A percentile compares a stretch with the other conserved stretches of the same genome.
Evolutionary conservation across 2,113 vertebrate genomes (phyloP).

Genomic region (Mustela nigripes): DNA sequence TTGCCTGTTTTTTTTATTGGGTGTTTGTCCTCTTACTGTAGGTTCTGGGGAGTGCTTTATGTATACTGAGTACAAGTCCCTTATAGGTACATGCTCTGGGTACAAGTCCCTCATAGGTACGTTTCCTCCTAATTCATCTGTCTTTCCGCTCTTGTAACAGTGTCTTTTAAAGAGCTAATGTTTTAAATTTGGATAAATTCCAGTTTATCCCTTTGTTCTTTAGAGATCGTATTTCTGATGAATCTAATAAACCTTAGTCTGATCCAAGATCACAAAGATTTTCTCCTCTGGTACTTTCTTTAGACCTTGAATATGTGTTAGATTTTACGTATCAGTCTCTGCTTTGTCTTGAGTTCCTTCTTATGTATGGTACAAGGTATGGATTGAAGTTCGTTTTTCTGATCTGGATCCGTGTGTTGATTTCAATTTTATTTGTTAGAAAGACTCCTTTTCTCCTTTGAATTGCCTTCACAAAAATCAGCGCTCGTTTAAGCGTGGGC

Average conservation of each 20-base stretch:
- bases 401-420: background rate
- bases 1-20: too few relatives aligned
- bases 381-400: background rate
- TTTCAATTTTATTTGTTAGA: background rate
- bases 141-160: background rate
- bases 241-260: background rate
- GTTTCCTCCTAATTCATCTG: background rate
- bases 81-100: background rate
- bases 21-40: background rate
- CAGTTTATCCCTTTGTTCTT: background rate
- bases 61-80: background rate
- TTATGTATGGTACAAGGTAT: too few relatives aligned
- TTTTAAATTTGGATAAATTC: background rate
- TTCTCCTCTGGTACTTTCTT: background rate
- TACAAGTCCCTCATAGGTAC: background rate
- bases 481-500: background rate
- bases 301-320: background rate
- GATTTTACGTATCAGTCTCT: background rate
- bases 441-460: background rate
- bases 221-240: background rate
- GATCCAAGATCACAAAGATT: background rate
- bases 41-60: background rate
- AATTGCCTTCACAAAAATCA: background rate
- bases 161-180: background rate
- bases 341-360: background rate